phyloP scores from a whole-genome alignment of 2,797 vertebrate species.

The Onychomys arenicola region DNA sequence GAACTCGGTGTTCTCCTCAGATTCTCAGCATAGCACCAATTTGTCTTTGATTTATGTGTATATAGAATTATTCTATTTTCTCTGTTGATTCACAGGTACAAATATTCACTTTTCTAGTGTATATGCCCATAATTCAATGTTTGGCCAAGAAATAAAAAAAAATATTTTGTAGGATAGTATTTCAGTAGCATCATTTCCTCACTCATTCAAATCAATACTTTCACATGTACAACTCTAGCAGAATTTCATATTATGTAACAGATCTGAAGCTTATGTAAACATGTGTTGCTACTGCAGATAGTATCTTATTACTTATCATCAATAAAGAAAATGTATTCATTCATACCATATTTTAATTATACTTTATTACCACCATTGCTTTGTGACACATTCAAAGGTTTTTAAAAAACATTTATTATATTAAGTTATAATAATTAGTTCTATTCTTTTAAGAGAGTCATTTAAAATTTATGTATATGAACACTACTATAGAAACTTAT shows the following conservation, averaged over 20 bases:
- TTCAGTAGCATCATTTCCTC: neutral
- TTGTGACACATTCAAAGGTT: neutral
- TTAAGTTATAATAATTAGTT: neutral
- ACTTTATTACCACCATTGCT: neutral
- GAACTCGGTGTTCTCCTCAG: constrained; percentile 9
- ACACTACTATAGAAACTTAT: neutral
- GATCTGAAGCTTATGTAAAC: neutral
- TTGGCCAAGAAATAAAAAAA: neutral
- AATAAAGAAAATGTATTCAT: neutral
- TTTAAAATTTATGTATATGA: neutral
- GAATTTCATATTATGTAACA: neutral
- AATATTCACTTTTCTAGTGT: neutral
- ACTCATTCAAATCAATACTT: neutral
- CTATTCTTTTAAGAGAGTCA: neutral
- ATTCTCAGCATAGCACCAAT: neutral
- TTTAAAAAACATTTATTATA: neutral
- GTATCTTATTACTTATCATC: neutral
- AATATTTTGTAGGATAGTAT: neutral
- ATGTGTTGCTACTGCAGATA: neutral
- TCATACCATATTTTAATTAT: neutral
- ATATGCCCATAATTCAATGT: neutral
- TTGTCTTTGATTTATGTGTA: constrained; percentile 5
- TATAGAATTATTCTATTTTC: constrained; percentile 36
- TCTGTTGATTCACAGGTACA: constrained; percentile 19
- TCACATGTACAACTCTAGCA: neutral